These are phyloP conservation scores for Caenorhabditis remanei DNA, from an alignment of 1,140 invertebrate species.

Conservation along the genomic window DNA sequence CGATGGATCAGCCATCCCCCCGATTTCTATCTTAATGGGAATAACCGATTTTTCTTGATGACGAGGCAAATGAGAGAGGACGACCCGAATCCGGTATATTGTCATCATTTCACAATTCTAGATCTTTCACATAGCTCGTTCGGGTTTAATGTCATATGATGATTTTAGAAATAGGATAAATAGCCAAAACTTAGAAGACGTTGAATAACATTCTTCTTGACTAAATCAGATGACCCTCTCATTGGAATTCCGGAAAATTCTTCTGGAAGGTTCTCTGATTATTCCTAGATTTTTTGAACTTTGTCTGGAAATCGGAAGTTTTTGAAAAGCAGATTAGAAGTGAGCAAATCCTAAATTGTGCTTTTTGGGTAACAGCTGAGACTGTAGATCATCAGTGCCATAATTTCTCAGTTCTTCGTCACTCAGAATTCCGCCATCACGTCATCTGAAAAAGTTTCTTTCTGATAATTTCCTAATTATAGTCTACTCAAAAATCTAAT, in stretches of 20 bases:
- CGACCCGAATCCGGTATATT: not conserved
- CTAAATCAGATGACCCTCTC: too few species aligned
- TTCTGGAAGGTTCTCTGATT: too few species aligned
- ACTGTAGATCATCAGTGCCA: too few species aligned
- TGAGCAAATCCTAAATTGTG: too few species aligned
- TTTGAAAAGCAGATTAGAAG: too few species aligned
- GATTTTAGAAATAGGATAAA: not conserved
- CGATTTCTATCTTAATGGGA: conserved; percentile 29
- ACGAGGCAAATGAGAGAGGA: not conserved
- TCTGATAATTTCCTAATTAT: not conserved
- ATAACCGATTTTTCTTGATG: conserved; percentile 19
- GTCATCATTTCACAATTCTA: conserved; percentile 21
- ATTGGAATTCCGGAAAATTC: too few species aligned
- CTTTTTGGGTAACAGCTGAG: too few species aligned
- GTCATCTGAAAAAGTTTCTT: not conserved
- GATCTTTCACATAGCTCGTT: not conserved
- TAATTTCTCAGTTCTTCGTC: too few species aligned
- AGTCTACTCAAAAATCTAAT: not conserved
- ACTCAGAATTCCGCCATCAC: too few species aligned
- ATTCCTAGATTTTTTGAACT: too few species aligned
- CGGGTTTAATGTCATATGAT: not conserved
- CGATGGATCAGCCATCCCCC: not conserved
- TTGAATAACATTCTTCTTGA: too few species aligned
- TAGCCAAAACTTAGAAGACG: not conserved
- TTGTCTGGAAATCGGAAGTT: too few species aligned